Evolutionary conservation across 2,797 vertebrate species (phyloP).

Genomic region (Fratercula arctica): DNA sequence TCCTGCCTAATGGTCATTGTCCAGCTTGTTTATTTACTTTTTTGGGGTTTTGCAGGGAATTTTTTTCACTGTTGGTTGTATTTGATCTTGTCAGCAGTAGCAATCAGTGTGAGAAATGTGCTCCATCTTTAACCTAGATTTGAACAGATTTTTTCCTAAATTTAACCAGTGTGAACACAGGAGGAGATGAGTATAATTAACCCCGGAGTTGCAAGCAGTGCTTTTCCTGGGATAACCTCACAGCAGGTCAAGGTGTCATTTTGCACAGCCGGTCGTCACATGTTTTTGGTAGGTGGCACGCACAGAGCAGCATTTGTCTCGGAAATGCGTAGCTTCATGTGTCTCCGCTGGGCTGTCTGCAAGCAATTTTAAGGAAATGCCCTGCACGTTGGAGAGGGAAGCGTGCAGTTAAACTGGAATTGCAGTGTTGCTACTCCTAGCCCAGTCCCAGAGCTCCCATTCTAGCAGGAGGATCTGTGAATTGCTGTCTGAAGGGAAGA

Average conservation of each 20-base stretch:
- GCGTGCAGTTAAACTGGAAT: background rate
- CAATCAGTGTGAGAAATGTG: background rate
- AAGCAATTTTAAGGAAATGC: background rate
- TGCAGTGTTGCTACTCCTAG: background rate
- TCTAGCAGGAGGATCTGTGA: background rate
- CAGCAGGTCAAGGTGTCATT: constrained; percentile 22
- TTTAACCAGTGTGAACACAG: constrained; percentile 38
- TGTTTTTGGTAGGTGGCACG: constrained; percentile 27
- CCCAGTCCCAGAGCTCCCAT: background rate
- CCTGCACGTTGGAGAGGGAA: background rate
- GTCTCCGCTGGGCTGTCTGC: background rate
- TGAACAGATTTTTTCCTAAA: constrained; percentile 53
- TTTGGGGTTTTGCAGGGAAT: background rate
- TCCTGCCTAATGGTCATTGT: background rate
- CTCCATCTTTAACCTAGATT: constrained; percentile 32
- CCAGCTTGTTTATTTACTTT: background rate
- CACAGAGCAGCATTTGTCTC: background rate
- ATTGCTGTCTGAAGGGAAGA: background rate
- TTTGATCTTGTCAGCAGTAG: background rate
- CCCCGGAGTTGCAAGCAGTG: background rate
- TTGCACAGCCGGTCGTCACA: background rate
- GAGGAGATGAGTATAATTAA: constrained; percentile 31
- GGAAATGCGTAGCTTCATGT: background rate
- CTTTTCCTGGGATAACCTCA: constrained; percentile 25
- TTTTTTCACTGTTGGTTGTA: background rate